phyloP scores from a whole-genome alignment of 2,797 vertebrate species.

The Sebastes cheni region DNA sequence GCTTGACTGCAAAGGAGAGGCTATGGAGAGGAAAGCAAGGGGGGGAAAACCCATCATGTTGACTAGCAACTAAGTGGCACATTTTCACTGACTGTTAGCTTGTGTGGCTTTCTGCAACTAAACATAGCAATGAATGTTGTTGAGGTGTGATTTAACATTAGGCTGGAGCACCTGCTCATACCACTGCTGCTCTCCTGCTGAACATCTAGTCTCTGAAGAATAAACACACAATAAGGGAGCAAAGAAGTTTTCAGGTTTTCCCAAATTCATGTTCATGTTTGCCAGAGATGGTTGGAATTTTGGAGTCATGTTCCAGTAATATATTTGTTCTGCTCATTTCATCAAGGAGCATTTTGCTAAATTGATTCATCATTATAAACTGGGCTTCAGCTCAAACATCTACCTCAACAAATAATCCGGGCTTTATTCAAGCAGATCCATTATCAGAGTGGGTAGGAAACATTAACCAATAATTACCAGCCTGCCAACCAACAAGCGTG shows the following conservation, averaged over 20 bases:
- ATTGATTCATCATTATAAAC: not conserved
- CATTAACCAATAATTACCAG: not conserved
- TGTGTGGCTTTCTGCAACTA: constrained; percentile 3
- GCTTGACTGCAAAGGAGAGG: constrained; percentile 49
- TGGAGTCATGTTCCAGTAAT: not conserved
- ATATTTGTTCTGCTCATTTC: not conserved
- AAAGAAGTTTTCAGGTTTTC: not conserved
- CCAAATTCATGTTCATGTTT: not conserved
- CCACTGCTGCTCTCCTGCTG: not conserved
- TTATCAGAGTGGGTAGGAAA: not conserved
- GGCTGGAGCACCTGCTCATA: not conserved
- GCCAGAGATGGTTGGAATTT: not conserved
- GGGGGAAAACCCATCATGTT: constrained; percentile 7
- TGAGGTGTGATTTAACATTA: constrained; percentile 1
- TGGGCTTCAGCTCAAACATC: constrained; percentile 4
- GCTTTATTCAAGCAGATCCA: not conserved
- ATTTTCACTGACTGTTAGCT: constrained; percentile 12
- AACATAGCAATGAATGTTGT: constrained; percentile 1
- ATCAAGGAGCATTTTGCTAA: constrained; percentile 12
- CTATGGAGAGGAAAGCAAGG: constrained; percentile 18
- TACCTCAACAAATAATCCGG: constrained; percentile 26
- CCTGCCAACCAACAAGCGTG: too few species aligned
- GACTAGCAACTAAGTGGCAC: constrained; percentile 37
- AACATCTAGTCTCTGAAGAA: not conserved
- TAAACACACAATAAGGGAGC: not conserved